A percentile compares a stretch with the other conserved stretches of the same genome.
These are phyloP conservation scores for Bursaphelenchus mucronatus DNA, from an alignment of 1,140 invertebrate species.

Conservation along the genomic window DNA sequence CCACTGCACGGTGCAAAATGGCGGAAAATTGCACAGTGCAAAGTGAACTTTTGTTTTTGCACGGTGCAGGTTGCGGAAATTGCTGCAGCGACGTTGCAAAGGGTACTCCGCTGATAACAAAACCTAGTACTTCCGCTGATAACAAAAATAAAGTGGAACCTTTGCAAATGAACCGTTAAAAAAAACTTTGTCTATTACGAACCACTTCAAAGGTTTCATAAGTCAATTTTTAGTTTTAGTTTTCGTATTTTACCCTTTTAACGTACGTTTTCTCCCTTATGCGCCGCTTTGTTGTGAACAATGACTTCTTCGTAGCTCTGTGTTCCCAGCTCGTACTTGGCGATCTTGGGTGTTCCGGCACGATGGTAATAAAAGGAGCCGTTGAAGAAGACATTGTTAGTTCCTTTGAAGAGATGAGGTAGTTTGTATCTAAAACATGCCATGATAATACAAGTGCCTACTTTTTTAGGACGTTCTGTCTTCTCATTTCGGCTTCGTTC, in stretches of 20 bases:
- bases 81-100: no score
- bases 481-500: constrained; percentile 53
- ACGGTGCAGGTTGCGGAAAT: no score
- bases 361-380: constrained; percentile 62
- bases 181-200: no score
- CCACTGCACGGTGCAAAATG: no score
- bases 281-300: constrained; percentile 38
- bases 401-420: constrained; percentile 60
- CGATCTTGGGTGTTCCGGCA: constrained; percentile 55
- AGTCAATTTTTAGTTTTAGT: no score
- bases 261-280: constrained; percentile 53
- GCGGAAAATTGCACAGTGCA: no score
- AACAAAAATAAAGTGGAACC: no score
- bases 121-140: no score
- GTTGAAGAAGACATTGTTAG: constrained; percentile 62
- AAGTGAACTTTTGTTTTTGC: no score
- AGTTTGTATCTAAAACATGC: constrained; percentile 53
- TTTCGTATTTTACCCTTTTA: constrained; percentile 18
- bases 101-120: no score
- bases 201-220: no score
- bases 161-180: no score
- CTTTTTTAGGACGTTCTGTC: constrained; percentile 43
- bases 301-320: constrained; percentile 48
- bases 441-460: constrained; percentile 20
- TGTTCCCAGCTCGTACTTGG: constrained; percentile 55